Conservation (phyloP, 2,797 vertebrate species). For the Acrocephalus scirpaceus region DNA sequence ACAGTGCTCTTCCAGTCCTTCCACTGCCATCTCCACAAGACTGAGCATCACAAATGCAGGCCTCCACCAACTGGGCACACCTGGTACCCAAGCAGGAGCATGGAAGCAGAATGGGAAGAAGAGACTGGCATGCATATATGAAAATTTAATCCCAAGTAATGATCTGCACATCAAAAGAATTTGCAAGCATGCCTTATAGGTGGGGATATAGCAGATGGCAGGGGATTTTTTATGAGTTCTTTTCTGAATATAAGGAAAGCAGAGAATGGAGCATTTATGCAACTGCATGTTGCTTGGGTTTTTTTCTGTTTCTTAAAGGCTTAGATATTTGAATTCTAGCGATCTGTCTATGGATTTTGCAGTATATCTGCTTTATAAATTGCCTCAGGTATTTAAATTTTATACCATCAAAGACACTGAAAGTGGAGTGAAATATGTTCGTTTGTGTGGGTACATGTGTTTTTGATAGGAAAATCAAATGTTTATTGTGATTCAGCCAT, state of each 20-base stretch:
- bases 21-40: background rate
- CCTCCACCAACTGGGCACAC: background rate
- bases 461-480: conserved; percentile 1
- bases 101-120: background rate
- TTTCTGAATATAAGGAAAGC: background rate
- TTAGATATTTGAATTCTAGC: conserved; percentile 8
- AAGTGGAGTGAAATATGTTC: background rate
- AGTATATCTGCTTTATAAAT: background rate
- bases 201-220: background rate
- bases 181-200: background rate
- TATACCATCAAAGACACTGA: background rate
- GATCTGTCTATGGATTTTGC: background rate
- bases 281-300: background rate
- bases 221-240: background rate
- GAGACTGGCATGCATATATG: background rate
- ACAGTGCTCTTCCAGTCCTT: background rate
- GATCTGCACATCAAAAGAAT: background rate
- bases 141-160: background rate
- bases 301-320: background rate
- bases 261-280: background rate
- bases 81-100: background rate
- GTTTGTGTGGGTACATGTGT: background rate
- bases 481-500: conserved; percentile 8
- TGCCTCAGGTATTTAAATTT: conserved; percentile 6
- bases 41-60: background rate